Base-by-base conservation (phyloP, 1,140 invertebrate species). In the Listronotus oregonensis region DNA sequence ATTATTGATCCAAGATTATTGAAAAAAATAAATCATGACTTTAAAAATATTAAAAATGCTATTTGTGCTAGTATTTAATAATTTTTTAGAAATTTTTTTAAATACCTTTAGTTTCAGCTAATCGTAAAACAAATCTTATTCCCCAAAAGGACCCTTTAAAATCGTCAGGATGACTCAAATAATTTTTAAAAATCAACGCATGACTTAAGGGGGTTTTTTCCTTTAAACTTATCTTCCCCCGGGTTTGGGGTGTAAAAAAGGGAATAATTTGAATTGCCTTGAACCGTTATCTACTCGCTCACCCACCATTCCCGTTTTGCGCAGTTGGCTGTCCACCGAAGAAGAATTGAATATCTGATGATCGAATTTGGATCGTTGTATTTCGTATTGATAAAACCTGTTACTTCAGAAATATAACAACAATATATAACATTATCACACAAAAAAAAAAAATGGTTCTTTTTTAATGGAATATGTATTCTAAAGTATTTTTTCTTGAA, bases 321-420 rank as follows among this genome's bases (percentile, higher is more conserved):
- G 71, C 91, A 93, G 72, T 91, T 89, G 0, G 91, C 91, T 43
- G 93, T 0, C 91, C 91, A 7, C 91, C 87, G 74, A 94, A 95
- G 80, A 94, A 94, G 37, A 90, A 83, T 74, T 96, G 93, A 0
- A 95, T 79, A 73, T 96, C 94, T 0, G 93, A 73, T 89, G 85
- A 74, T 95, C 91, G 1, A 88, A 0, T 80, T 80, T 0, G 86
- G 83, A 71, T 94, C 86, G 1, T 89, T 86, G 75, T 89, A 94
- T 74, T 90, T 92, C 0, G 91, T 89, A 69, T 93, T 90, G 32
- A 94, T 81, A 76, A 95, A 89, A 0, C 86, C 93, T 0, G 91
- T 93, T 6, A 91, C 89, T 80, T 92, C 90, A 0, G 90, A 92
- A 65, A 93, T 87, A 46, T 87, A 75, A 10, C 76, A 71, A 43